Conservation (phyloP, 1,140 invertebrate species). For the Acromyrmex echinatior region DNA sequence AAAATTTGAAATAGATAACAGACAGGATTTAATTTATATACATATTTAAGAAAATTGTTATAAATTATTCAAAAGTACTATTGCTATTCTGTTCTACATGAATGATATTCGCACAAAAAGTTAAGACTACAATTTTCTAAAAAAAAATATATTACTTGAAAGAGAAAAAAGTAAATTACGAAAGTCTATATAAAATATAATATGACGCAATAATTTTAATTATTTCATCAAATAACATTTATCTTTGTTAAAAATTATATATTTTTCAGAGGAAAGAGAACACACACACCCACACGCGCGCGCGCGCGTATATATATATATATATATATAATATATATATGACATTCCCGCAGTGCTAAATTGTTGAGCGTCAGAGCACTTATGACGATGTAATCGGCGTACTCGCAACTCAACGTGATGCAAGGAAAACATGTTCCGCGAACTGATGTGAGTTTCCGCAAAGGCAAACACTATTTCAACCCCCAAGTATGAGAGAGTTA, state of each 20-base stretch:
- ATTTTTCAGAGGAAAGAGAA: neutral
- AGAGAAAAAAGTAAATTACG: neutral
- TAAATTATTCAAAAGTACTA: conserved; percentile 34
- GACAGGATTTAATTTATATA: conserved; percentile 22
- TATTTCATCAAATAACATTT: neutral
- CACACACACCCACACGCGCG: no score
- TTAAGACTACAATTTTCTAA: neutral
- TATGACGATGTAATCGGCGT: conserved; percentile 56
- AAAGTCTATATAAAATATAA: neutral
- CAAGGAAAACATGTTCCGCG: conserved; percentile 51
- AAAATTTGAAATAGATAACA: conserved; percentile 30
- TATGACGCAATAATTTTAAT: neutral
- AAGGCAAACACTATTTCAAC: conserved; percentile 55
- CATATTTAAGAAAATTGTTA: conserved; percentile 14
- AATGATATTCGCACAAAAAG: neutral
- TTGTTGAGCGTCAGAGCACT: conserved; percentile 43
- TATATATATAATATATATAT: neutral
- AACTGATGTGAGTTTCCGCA: conserved; percentile 49
- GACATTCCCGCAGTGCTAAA: conserved; percentile 33
- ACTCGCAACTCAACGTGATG: conserved; percentile 36
- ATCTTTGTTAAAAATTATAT: neutral
- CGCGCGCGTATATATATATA: neutral
- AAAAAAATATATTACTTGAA: neutral
- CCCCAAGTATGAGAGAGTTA: conserved; percentile 12
- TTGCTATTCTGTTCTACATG: neutral